Evolutionary conservation across 2,113 vertebrate species (phyloP), one percentile per base, ranked within the genome.

Genomic region (Indicator maculatus): DNA sequence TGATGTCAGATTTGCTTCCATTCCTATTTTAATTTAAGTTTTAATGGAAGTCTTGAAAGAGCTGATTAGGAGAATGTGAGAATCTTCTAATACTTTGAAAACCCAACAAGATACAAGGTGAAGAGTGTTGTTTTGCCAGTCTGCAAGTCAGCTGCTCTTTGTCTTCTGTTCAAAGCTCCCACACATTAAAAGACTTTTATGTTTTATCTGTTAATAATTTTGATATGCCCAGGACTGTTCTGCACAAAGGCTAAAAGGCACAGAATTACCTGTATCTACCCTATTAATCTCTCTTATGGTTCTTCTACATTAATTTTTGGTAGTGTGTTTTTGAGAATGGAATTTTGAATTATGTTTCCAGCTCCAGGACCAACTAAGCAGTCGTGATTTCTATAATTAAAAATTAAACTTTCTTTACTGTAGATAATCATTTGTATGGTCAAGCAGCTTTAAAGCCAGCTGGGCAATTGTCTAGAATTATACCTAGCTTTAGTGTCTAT

Each of bases 21-120:
- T 80, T 91, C 26, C 33, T 77, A 60, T 77, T 92, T 91, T 79
- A 82, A 75, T 93, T 84, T 93, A 56, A 39, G 66, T 87, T 73
- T 87, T 76, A 88, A 67, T 64, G 36, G 36, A 66, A 5, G 47
- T 20, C 24, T 84, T 23, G 64, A 74, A 93, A 79, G n/a, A 31
- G 2, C 16, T 72, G 26, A 2, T 5, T 36, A 82, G 17, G 16
- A 88, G 14, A 94, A 70, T 8, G 78, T 8, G 9, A 82, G 53
- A 71, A 59, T 14, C 11, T 91, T 77, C 72, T 72, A 82, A 39
- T n/a, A 73, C 16, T 94, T 80, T 67, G n/a, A 79, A 94, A 89
- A 67, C 12, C 2, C 12, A 66, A 13, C 15, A 53, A 88, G 17
- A 31, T 66, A 27, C 8, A 75, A 78, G 19, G 41, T 30, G 61